A percentile compares a stretch with the other conserved stretches of the same genome.
Evolutionary conservation across 2,113 vertebrate species (phyloP).

Genomic region (Rhizomys pruinosus): DNA sequence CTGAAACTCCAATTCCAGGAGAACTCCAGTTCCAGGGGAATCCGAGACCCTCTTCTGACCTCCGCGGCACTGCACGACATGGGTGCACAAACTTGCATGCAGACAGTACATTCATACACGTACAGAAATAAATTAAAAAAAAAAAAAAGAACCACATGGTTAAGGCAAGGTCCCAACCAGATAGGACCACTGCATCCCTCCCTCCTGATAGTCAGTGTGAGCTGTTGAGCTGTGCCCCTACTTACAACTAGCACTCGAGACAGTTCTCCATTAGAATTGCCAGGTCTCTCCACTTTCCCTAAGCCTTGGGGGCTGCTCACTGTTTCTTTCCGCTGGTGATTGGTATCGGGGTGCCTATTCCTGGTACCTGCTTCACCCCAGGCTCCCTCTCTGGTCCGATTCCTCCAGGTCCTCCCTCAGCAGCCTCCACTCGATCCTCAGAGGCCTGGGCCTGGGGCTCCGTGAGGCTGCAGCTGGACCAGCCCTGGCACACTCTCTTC

Average conservation of each 20-base stretch:
- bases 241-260: background rate
- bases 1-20: too few species aligned
- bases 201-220: background rate
- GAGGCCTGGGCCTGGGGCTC: background rate
- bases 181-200: background rate
- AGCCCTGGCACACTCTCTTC: background rate
- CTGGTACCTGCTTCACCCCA: background rate
- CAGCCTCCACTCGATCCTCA: background rate
- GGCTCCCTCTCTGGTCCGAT: background rate
- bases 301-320: fast-evolving
- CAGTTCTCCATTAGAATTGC: background rate
- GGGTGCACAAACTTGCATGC: too few species aligned
- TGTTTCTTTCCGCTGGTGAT: background rate
- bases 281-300: background rate
- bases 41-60: too few species aligned
- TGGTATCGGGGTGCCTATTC: fast-evolving
- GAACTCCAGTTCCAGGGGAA: too few species aligned
- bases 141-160: background rate
- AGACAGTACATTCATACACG: too few species aligned
- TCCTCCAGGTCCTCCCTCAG: background rate
- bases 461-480: background rate
- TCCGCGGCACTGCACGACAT: too few species aligned
- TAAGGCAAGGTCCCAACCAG: background rate
- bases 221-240: background rate
- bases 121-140: too few species aligned